Evolutionary conservation across 2,113 vertebrate species (phyloP), one percentile per base, ranked within the genome.

Genomic region (Leuciscus idus): DNA sequence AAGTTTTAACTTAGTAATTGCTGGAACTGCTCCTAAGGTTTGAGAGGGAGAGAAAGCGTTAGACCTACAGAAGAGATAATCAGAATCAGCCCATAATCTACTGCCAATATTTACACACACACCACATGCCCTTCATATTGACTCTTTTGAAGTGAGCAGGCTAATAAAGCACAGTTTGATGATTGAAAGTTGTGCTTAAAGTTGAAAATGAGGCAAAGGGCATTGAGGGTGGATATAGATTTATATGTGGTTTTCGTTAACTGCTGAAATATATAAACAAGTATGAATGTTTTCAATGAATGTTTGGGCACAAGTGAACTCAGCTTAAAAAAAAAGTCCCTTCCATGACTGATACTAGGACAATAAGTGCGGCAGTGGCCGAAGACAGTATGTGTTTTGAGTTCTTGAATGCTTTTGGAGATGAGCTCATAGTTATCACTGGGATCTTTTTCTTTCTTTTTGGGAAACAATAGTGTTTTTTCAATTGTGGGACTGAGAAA

Each of bases 61-160:
- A 94, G 72, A 23, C 43, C 73, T 74, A 8, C 92, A 92, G 93
- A 93, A 94, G 91, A 90, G 90, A 92, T 95, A 95, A 95, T 95
- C 93, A 93, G 92, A 94, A 93, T 95, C 94, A 94, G 94, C 91
- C 93, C 93, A 93, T 92, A 92, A 94, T 94, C 90, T 93, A 90
- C 87, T 84, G 90, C 89, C 90, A 91, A 91, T 95, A 94, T 95
- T 94, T 94, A 95, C 87, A 84, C 93, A 21, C 93, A 94, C 82
- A 91, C 91, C 92, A 94, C 91, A 94, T 94, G 92, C 90, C 91
- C 90, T 87, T 86, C 91, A 93, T 92, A 91, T 87, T 39, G 84
- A 87, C 92, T 90, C 85, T 92, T 57, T 90, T 85, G 62, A 85
- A 73, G 84, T 23, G 61, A 8, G 39, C 48, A 62, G 72, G 21